Evolutionary conservation across 2,113 vertebrate species (phyloP).

Genomic region (Heteronetta atricapilla): DNA sequence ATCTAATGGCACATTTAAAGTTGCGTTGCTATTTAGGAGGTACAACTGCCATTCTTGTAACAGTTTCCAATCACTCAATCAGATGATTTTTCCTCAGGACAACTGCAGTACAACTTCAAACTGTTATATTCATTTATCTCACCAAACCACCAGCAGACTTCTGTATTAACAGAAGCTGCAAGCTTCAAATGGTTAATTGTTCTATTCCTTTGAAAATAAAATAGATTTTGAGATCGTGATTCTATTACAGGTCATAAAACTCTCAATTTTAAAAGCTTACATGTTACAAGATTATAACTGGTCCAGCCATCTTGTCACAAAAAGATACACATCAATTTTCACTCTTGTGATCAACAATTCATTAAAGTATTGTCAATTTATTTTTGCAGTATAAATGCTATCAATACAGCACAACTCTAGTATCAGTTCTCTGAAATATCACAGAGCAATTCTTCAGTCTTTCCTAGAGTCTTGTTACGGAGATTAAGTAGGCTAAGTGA

Average conservation of each 20-base stretch:
- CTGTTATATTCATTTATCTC: background rate
- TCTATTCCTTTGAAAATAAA: background rate
- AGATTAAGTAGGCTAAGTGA: background rate
- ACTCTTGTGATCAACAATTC: background rate
- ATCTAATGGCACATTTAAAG: background rate
- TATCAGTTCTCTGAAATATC: background rate
- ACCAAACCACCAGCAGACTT: background rate
- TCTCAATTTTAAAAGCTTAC: background rate
- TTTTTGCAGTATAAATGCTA: background rate
- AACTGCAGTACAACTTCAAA: background rate
- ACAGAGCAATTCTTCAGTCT: background rate
- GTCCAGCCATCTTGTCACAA: background rate
- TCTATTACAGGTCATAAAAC: background rate
- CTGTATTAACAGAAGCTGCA: background rate
- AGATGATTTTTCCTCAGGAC: background rate
- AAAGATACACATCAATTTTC: background rate
- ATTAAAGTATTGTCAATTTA: fast-evolving
- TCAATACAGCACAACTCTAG: fast-evolving
- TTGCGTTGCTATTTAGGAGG: background rate
- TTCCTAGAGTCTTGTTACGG: fast-evolving
- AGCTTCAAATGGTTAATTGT: background rate
- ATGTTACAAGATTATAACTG: background rate
- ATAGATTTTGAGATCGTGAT: background rate
- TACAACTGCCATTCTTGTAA: background rate
- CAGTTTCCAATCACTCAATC: background rate